A percentile compares a stretch with the other conserved stretches of the same genome.
These are phyloP conservation scores for Cairina moschata DNA, from an alignment of 2,113 vertebrate genomes.

Conservation along the genomic window DNA sequence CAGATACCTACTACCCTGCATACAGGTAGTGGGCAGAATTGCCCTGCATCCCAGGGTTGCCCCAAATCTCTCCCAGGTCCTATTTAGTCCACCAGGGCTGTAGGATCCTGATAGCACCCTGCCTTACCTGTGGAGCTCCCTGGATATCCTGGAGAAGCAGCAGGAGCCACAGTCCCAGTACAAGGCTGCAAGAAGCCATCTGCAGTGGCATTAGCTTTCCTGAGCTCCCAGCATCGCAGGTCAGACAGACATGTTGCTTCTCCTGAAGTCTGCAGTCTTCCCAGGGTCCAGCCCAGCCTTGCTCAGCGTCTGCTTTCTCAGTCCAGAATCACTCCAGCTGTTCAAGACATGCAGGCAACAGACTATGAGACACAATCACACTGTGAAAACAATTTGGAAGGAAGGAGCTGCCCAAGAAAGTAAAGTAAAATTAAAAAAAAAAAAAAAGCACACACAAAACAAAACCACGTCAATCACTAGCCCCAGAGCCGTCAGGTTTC, in stretches of 20 bases:
- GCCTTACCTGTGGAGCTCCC: constrained; percentile 66
- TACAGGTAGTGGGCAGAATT: neutral
- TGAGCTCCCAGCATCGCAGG: neutral
- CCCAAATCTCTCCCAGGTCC: neutral
- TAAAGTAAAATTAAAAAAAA: constrained; percentile 17
- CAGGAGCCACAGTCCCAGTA: constrained; percentile 29
- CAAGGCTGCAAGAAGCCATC: constrained; percentile 46
- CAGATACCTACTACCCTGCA: too few species aligned
- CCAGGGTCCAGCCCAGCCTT: neutral
- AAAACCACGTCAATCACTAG: neutral
- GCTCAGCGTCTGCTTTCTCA: neutral
- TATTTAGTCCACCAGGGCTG: neutral
- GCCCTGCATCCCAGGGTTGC: neutral
- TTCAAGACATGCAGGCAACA: neutral
- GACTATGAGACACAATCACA: neutral
- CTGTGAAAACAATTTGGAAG: constrained; percentile 17
- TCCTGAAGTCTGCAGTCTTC: neutral
- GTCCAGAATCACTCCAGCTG: constrained; percentile 5
- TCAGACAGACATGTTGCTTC: neutral
- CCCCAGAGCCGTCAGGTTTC: neutral
- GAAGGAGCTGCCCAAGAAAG: neutral
- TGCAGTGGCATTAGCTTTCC: neutral
- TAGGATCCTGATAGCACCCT: neutral
- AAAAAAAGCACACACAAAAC: constrained; percentile 18
- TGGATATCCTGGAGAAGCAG: constrained; percentile 52